Conservation (phyloP, 2,113 vertebrate species). For the Gasterosteus nipponicus region DNA sequence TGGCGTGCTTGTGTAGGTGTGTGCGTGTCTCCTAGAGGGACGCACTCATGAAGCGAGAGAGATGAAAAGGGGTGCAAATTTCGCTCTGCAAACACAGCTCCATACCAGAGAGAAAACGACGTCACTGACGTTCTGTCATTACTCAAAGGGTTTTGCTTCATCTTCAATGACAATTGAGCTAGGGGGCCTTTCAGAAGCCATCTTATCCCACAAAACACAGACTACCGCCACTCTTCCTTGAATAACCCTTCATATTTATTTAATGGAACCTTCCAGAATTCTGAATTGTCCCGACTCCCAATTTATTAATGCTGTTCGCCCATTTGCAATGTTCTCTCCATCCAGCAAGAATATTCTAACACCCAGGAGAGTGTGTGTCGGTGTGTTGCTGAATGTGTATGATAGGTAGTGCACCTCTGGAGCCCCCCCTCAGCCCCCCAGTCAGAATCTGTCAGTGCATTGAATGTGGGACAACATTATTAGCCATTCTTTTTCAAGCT, state of each 20-base stretch:
- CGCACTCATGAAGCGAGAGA: slow-evolving; percentile 1
- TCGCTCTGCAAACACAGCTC: slow-evolving; percentile 41
- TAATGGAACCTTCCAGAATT: slow-evolving; percentile 51
- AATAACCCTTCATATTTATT: slow-evolving; percentile 59
- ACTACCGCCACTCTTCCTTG: slow-evolving; percentile 25
- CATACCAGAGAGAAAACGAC: slow-evolving; percentile 6
- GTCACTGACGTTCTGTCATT: slow-evolving; percentile 15
- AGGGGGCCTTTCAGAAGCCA: slow-evolving; percentile 38
- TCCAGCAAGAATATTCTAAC: slow-evolving; percentile 40
- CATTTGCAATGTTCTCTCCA: slow-evolving; percentile 26
- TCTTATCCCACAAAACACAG: slow-evolving; percentile 36
- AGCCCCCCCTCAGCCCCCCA: neutral
- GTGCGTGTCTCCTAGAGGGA: slow-evolving; percentile 22
- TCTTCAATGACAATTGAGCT: slow-evolving; percentile 46
- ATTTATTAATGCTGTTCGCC: slow-evolving; percentile 53
- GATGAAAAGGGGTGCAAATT: neutral
- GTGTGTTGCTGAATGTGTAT: slow-evolving; percentile 20
- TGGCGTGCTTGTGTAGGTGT: slow-evolving; percentile 25
- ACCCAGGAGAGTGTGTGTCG: slow-evolving; percentile 17
- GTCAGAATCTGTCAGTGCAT: slow-evolving; percentile 49
- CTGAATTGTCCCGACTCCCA: slow-evolving; percentile 32
- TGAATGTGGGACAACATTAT: slow-evolving; percentile 65
- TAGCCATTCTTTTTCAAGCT: slow-evolving; percentile 66
- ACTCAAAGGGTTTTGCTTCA: slow-evolving; percentile 45
- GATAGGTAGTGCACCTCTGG: slow-evolving; percentile 27